Base-by-base conservation (phyloP, 2,113 vertebrate species). In the Chaenogobius annularis region DNA sequence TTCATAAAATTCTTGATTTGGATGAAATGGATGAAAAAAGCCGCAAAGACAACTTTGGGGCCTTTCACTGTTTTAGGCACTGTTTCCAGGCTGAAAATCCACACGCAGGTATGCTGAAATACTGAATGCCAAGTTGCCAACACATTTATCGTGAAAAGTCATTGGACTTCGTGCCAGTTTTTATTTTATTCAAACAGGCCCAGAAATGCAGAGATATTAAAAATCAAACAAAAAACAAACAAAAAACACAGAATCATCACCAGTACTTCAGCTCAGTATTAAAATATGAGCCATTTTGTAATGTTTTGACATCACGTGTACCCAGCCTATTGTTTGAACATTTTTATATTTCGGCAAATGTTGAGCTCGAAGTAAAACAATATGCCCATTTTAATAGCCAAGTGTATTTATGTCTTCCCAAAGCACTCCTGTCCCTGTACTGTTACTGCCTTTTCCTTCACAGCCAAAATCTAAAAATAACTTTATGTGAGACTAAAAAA, bases 391-490 rank as follows among this genome's bases (percentile, higher is more conserved):
- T 31, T 23, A 56, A 56, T 58, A 5, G 37, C 37, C 37, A 1
- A 58, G 22, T 55, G 61, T 26, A 74, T 81, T 77, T 74, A 37
- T 68, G 37, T 73, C 48, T 13, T 80, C 70, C 58, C 15, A 58
- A 77, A 72, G 66, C 55, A 14, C 67, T 40, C 22, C n/a, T 7
- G 10, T 23, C 80, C 81, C n/a, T 73, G 75, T 56, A 75, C 56
- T 63, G 72, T 75, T 74, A n/a, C 59, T 67, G 73, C 81, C 73
- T 78, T 14, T 8, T 47, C 61, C 52, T 75, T 82, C 48, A 76
- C 70, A 73, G 83, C 68, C 77, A 79, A 74, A 73, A 69, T 85
- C 85, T 73, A 79, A 90, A 92, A 87, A 89, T 89, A 89, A 70
- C 85, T 75, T 83, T 82, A 47, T 84, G 81, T 83, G 84, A 80